phyloP scores from a whole-genome alignment of 2,888 invertebrate genomes.

The Timema cristinae region DNA sequence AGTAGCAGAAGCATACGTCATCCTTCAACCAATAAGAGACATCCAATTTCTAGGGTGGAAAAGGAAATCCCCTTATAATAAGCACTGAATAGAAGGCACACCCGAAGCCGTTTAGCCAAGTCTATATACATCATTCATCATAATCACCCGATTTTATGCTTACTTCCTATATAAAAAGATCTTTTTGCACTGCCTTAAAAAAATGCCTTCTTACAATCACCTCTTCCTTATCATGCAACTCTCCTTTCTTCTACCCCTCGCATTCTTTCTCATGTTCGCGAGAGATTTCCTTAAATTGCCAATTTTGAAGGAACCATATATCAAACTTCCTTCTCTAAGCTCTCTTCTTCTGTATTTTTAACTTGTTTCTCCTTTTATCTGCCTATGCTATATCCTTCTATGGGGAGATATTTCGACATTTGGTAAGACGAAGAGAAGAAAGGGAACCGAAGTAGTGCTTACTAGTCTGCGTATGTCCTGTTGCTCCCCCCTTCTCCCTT shows the following conservation, averaged over 20 bases:
- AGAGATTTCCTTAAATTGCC: conserved; percentile 32
- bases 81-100: conserved; percentile 13
- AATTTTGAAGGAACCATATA: conserved; percentile 32
- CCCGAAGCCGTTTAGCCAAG: not conserved
- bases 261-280: conserved; percentile 27
- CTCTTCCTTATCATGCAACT: conserved; percentile 15
- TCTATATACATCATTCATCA: conserved; percentile 22
- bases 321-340: conserved; percentile 16
- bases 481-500: not conserved
- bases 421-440: too few species aligned
- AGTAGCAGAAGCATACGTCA: not conserved
- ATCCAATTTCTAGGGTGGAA: conserved; percentile 20
- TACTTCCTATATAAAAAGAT: not conserved
- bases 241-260: conserved; percentile 5
- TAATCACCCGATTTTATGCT: conserved; percentile 21
- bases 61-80: conserved; percentile 24
- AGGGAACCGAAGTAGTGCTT: too few species aligned
- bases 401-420: not conserved
- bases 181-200: not conserved
- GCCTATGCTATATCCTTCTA: conserved; percentile 3
- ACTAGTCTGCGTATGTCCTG: conserved; percentile 17
- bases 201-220: conserved; percentile 9
- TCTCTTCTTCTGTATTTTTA: not conserved
- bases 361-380: not conserved
- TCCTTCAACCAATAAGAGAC: conserved; percentile 21